Base-by-base conservation (phyloP, 2,888 invertebrate genomes). In the Apamea anceps region DNA sequence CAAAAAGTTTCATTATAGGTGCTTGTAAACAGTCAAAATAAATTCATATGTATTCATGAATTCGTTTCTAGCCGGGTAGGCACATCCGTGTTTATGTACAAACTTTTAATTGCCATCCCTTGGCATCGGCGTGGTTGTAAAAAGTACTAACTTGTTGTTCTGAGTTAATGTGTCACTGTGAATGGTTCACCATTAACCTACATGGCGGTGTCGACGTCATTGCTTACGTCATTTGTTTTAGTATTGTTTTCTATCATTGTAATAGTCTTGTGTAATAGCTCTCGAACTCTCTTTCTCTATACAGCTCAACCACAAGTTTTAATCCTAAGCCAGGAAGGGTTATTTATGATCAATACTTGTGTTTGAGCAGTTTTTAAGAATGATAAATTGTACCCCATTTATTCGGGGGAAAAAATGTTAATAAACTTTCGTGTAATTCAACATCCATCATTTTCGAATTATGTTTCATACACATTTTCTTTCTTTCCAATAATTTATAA, bases 121-220 rank as follows among this genome's bases (percentile, higher is more conserved):
- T 79, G 28, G 75, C 75, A 77, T 84, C 78, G 57, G 54, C 45
- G 42, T 70, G 54, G 84, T 84, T 76, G 84, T 87, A 80, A 84
- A 85, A 87, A 84, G 51, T 66, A 73, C 72, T 65, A 87, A 76
- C 84, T 84, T 83, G 87, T 74, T 84, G 84, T 80, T 51, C 54
- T 25, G 74, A 72, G 63, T 75, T 85, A 77, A 80, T 80, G 77
- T 84, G 72, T 68, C 74, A 80, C 66, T 42, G 54, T 62, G 74
- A 84, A 87, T 75, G 71, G 84, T 71, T 74, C 45, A 25, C 76
- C 65, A 87, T 87, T 87, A 84, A 85, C 87, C 87, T 84, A 87
- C 37, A 85, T 85, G 75, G 42, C n/a, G 63, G 12, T 62, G 32
- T 45, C 67, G 51, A 63, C 72, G 67, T 67, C 72, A 63, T 7